phyloP scores from a whole-genome alignment of 2,888 invertebrate genomes.

The Rhopalosiphum nymphaeae region DNA sequence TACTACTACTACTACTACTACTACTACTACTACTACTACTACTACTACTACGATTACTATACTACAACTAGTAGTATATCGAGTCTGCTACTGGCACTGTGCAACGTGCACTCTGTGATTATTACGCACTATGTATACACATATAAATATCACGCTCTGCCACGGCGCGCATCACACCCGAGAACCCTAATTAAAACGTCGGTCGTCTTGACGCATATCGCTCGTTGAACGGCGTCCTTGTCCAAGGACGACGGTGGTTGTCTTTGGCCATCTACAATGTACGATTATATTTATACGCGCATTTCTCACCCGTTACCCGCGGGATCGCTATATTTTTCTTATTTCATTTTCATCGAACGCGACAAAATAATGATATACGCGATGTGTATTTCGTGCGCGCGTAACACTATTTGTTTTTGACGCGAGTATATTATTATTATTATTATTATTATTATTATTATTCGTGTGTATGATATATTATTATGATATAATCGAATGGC shows the following conservation, averaged over 20 bases:
- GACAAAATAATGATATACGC: neutral
- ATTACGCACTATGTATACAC: too few relatives aligned
- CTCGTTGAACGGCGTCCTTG: conserved; percentile 28
- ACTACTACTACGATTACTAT: conserved; percentile 14
- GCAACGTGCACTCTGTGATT: too few relatives aligned
- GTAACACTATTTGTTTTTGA: conserved; percentile 12
- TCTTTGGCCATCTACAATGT: neutral
- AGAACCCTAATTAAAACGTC: conserved; percentile 36
- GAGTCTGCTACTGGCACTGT: neutral
- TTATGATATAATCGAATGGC: conserved; percentile 37
- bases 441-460: neutral
- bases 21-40: conserved; percentile 8
- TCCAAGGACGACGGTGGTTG: neutral
- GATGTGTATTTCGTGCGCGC: neutral
- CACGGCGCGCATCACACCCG: neutral
- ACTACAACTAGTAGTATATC: neutral
- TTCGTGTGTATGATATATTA: neutral
- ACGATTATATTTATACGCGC: neutral
- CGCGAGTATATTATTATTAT: neutral
- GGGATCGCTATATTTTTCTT: neutral
- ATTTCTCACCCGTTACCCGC: neutral
- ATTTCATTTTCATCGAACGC: neutral
- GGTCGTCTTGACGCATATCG: neutral
- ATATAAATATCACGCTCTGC: neutral
- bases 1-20: conserved; percentile 32